A percentile compares a stretch with the other conserved stretches of the same genome.
phyloP scores from a whole-genome alignment of 2,888 invertebrate species.

The Trissolcus brochymenae region DNA sequence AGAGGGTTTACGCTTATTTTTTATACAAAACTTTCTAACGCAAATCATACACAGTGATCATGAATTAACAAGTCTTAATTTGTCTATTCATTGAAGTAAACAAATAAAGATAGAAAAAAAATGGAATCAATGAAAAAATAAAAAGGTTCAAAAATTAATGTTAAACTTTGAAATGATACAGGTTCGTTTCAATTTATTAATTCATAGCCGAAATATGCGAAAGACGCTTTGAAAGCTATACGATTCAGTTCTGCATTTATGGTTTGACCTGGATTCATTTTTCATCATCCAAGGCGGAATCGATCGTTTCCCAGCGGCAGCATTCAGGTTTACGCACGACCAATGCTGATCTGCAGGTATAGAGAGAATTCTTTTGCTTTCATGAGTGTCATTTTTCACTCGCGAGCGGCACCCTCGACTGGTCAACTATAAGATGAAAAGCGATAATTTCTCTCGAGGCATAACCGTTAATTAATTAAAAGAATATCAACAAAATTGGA shows the following conservation, averaged over 20 bases:
- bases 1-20: too few relatives aligned
- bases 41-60: background rate
- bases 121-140: background rate
- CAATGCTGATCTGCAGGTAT: slow-evolving; percentile 34
- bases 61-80: background rate
- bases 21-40: background rate
- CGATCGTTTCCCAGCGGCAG: slow-evolving; percentile 22
- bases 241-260: slow-evolving; percentile 20
- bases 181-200: too few relatives aligned
- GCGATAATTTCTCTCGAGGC: background rate
- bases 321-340: slow-evolving; percentile 36
- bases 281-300: slow-evolving; percentile 16
- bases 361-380: slow-evolving; percentile 29
- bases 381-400: slow-evolving; percentile 41
- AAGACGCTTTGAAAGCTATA: slow-evolving; percentile 1
- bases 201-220: background rate
- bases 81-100: background rate
- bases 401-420: background rate
- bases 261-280: slow-evolving; percentile 38
- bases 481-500: background rate
- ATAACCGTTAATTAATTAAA: slow-evolving; percentile 31
- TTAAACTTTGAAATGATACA: background rate
- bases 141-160: background rate
- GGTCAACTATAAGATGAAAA: too few relatives aligned
- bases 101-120: too few relatives aligned